Evolutionary conservation across 2,113 vertebrate species (phyloP).

Genomic region (Recurvirostra avosetta): DNA sequence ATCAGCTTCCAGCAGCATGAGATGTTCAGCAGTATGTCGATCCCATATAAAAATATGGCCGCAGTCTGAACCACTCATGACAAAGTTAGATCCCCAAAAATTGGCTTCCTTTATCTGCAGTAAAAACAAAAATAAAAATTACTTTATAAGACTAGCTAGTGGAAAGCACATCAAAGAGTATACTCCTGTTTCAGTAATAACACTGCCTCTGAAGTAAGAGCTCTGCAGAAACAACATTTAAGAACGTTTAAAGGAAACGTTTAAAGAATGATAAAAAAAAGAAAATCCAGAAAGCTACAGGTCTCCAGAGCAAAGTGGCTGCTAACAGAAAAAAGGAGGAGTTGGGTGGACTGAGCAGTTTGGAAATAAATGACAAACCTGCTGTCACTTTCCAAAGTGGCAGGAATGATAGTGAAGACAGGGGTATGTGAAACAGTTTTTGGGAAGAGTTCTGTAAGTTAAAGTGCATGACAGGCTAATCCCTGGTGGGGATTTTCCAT

Average conservation of each 20-base stretch:
- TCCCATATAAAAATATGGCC: constrained; percentile 99
- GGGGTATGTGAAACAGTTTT: neutral
- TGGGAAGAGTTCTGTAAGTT: neutral
- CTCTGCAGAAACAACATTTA: neutral
- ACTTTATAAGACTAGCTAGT: neutral
- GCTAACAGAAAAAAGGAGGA: neutral
- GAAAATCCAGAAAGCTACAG: neutral
- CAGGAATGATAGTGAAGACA: neutral
- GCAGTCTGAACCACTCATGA: constrained; percentile 98
- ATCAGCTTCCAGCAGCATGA: constrained; percentile 98
- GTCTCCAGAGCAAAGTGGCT: neutral
- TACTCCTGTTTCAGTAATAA: neutral
- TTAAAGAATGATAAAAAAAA: neutral
- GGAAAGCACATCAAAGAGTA: neutral
- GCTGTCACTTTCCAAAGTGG: neutral
- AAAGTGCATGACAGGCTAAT: neutral
- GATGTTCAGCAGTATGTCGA: constrained; percentile 90
- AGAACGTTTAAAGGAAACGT: neutral
- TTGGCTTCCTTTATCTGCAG: constrained; percentile 95
- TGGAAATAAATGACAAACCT: neutral
- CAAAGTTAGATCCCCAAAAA: constrained; percentile 98
- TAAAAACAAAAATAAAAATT: neutral
- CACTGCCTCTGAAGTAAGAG: neutral
- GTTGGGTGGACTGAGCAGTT: neutral
- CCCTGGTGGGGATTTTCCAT: neutral